These are phyloP conservation scores for Formica aserva DNA, from an alignment of 2,888 invertebrate species.

Conservation along the genomic window DNA sequence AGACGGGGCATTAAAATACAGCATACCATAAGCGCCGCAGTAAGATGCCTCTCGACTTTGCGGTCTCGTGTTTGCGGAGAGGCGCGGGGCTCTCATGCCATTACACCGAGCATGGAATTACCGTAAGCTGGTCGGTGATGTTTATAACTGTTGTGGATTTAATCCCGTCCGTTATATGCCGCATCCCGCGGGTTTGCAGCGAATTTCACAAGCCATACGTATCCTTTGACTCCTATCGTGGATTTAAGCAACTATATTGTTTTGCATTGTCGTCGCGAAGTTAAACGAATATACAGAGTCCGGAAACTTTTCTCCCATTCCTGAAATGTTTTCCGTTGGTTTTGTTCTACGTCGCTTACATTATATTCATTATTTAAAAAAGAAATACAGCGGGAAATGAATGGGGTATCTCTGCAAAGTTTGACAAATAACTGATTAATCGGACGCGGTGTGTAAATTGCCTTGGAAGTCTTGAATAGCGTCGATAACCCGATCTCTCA, in stretches of 20 bases:
- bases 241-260: constrained; percentile 51
- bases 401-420: neutral
- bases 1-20: constrained; percentile 58
- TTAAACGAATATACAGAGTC: neutral
- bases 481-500: constrained; percentile 18
- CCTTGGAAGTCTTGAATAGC: neutral
- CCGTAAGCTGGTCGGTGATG: constrained; percentile 69
- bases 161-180: constrained; percentile 61
- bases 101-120: constrained; percentile 69
- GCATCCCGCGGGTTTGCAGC: constrained; percentile 46
- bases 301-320: neutral
- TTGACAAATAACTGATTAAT: neutral
- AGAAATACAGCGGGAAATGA: neutral
- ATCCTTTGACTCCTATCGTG: constrained; percentile 61
- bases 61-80: constrained; percentile 62
- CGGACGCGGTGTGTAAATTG: neutral
- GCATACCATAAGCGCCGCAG: constrained; percentile 56
- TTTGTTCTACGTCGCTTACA: neutral
- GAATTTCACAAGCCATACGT: constrained; percentile 45
- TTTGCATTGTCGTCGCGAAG: constrained; percentile 6
- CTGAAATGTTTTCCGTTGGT: neutral
- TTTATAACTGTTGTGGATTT: constrained; percentile 72
- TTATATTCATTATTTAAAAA: neutral
- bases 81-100: constrained; percentile 56
- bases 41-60: constrained; percentile 68